Percentiles rank a stretch among this genome's conserved stretches.
These are phyloP conservation scores for Cottoperca gobio DNA, from an alignment of 2,797 vertebrate genomes.

Conservation along the genomic window DNA sequence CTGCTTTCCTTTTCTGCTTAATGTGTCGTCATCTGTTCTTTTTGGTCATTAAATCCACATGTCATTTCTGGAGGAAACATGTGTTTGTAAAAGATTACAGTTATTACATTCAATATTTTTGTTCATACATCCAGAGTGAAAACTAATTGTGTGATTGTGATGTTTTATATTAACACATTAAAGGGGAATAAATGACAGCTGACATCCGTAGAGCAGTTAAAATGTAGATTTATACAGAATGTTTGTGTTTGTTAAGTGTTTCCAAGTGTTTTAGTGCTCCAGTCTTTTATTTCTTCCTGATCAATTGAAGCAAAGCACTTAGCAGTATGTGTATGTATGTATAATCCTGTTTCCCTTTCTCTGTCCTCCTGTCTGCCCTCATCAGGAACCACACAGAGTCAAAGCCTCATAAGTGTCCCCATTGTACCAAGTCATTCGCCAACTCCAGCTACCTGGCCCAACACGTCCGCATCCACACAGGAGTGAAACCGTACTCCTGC, in stretches of 20 bases:
- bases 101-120: not conserved
- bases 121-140: not conserved
- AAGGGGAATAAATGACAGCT: not conserved
- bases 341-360: conserved; percentile 39
- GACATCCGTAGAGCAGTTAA: not conserved
- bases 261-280: not conserved
- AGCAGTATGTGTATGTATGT: too few species aligned
- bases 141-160: not conserved
- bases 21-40: conserved; percentile 27
- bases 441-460: conserved; percentile 99
- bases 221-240: not conserved
- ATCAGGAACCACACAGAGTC: conserved; percentile 94
- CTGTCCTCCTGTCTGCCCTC: conserved; percentile 42
- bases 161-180: not conserved
- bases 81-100: conserved; percentile 3
- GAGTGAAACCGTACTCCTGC: conserved; percentile 98
- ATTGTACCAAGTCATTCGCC: conserved; percentile 99
- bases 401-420: conserved; percentile 99
- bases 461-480: conserved; percentile 98
- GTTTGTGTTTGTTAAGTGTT: not conserved
- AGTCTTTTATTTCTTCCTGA: conserved; percentile 1
- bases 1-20: conserved; percentile 39
- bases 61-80: conserved; percentile 26
- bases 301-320: not conserved
- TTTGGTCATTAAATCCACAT: conserved; percentile 31